These are phyloP conservation scores for Notospermus geniculatus DNA, from an alignment of 1,140 invertebrate genomes.

Conservation along the genomic window DNA sequence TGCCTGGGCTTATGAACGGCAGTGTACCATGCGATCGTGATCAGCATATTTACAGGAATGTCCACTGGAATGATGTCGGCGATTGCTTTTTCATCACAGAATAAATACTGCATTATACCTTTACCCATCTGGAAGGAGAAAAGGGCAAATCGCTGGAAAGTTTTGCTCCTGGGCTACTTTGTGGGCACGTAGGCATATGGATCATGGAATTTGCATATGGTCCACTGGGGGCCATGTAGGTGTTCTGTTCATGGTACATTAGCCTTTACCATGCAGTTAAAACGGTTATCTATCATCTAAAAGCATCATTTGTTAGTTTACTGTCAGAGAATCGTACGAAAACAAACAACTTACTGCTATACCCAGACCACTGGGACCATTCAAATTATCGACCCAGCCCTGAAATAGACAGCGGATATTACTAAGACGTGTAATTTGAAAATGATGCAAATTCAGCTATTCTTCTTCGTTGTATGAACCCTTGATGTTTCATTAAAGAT, in stretches of 20 bases:
- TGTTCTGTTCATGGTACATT: too few relatives aligned
- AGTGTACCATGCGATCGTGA: conserved; percentile 51
- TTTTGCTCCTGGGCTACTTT: too few relatives aligned
- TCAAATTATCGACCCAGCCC: conserved; percentile 96
- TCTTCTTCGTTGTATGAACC: too few relatives aligned
- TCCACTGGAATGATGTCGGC: conserved; percentile 56
- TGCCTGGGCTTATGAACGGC: conserved; percentile 39
- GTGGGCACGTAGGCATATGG: too few relatives aligned
- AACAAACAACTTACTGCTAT: conserved; percentile 68
- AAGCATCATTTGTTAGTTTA: neutral
- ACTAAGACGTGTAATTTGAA: too few relatives aligned
- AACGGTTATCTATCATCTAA: too few relatives aligned
- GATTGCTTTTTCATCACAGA: conserved; percentile 43
- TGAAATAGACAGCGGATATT: conserved; percentile 37
- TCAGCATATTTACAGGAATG: conserved; percentile 55
- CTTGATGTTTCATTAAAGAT: too few relatives aligned
- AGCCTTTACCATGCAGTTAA: too few relatives aligned
- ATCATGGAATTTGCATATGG: too few relatives aligned
- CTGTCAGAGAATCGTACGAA: neutral
- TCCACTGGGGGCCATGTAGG: too few relatives aligned
- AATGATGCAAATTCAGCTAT: too few relatives aligned
- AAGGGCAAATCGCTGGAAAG: too few relatives aligned
- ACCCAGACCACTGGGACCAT: conserved; percentile 93
- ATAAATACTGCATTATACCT: conserved; percentile 52
- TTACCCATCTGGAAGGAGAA: conserved; percentile 57